Percentiles rank a stretch among this genome's conserved stretches.
These are phyloP conservation scores for Neuroterus valhalla DNA, from an alignment of 1,140 invertebrate species.

Conservation along the genomic window DNA sequence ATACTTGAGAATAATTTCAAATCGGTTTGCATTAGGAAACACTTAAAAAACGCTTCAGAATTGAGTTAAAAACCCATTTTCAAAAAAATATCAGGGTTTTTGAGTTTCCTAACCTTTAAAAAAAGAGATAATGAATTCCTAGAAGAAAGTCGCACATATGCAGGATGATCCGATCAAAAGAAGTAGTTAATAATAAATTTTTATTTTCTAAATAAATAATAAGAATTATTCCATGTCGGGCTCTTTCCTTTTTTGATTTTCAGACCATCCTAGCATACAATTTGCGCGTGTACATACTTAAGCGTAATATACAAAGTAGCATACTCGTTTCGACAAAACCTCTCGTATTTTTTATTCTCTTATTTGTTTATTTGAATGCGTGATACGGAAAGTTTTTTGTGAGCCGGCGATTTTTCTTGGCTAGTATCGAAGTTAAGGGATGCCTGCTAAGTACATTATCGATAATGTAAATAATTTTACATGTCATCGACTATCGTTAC, in stretches of 20 bases:
- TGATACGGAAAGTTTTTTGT: constrained; percentile 8
- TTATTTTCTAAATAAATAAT: neutral
- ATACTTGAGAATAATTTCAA: too few species aligned
- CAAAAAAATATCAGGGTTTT: neutral
- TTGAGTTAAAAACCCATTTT: neutral
- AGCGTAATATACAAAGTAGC: constrained; percentile 15
- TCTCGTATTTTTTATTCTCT: neutral
- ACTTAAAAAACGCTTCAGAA: neutral
- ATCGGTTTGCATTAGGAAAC: too few species aligned
- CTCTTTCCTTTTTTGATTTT: neutral
- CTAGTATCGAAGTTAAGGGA: neutral
- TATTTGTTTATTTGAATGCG: constrained; percentile 13
- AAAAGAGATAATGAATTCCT: neutral
- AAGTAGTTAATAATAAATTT: neutral
- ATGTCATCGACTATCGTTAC: constrained; percentile 4
- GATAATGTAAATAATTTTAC: constrained; percentile 5
- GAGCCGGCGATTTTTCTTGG: constrained; percentile 2
- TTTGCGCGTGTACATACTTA: constrained; percentile 1
- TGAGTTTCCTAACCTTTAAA: neutral
- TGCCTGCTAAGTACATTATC: constrained; percentile 6
- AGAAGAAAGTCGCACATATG: constrained; percentile 2
- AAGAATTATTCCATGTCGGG: neutral
- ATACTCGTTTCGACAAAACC: neutral
- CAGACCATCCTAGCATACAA: neutral
- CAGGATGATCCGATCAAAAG: neutral